Percentiles rank a stretch among this genome's conserved stretches.
Conservation (phyloP, 2,797 vertebrate species). For the Chiloscyllium punctatum region DNA sequence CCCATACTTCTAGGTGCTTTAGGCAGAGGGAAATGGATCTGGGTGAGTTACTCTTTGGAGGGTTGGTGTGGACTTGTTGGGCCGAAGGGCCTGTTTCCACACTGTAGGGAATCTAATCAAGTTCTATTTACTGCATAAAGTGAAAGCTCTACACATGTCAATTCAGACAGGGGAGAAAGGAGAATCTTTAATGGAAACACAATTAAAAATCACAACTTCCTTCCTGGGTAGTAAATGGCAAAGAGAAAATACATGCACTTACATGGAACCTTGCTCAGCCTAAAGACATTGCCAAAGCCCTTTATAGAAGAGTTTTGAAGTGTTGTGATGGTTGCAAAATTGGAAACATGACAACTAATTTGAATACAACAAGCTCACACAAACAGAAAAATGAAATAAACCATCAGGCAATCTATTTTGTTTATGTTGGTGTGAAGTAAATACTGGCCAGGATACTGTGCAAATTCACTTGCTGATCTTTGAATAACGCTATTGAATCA, state of each 20-base stretch:
- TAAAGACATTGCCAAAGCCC: not conserved
- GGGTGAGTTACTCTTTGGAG: too few species aligned
- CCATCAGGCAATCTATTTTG: not conserved
- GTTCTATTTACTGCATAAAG: not conserved
- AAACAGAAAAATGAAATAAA: not conserved
- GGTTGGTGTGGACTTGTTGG: too few species aligned
- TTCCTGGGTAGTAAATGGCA: not conserved
- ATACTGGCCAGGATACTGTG: not conserved
- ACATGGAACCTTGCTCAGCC: not conserved
- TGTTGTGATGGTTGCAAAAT: not conserved
- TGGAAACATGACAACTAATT: not conserved
- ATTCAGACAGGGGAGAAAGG: not conserved
- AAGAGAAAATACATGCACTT: not conserved
- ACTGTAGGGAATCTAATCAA: not conserved
- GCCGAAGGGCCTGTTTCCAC: too few species aligned
- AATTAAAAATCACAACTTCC: not conserved
- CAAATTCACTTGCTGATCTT: not conserved
- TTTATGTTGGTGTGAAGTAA: not conserved
- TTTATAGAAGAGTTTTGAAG: not conserved
- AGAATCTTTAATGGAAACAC: not conserved
- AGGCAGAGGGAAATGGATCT: too few species aligned
- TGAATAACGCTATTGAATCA: not conserved
- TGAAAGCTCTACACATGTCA: not conserved
- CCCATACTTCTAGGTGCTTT: too few species aligned
- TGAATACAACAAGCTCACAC: not conserved